Percentiles rank a stretch among this genome's conserved stretches.
Conservation (phyloP, 2,888 invertebrate genomes). For the Tetragonisca angustula region DNA sequence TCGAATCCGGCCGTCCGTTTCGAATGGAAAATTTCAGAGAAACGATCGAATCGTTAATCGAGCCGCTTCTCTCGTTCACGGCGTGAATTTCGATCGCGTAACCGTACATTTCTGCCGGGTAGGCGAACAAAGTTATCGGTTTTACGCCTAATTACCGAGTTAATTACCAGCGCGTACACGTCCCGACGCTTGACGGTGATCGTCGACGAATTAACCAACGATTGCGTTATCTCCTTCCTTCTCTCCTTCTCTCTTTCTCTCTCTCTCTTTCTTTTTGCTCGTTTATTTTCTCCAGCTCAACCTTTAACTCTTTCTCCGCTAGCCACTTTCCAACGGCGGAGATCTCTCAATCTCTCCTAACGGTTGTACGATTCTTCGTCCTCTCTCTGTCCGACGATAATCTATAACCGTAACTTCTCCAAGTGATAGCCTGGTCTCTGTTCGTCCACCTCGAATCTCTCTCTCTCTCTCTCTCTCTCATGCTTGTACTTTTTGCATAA, state of each 20-base stretch:
- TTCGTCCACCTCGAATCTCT: background rate
- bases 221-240: conserved; percentile 59
- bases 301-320: background rate
- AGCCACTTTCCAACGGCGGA: conserved; percentile 50
- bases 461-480: conserved; percentile 6
- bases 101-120: conserved; percentile 14
- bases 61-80: conserved; percentile 17
- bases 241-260: conserved; percentile 5
- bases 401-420: conserved; percentile 66
- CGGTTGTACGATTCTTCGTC: conserved; percentile 62
- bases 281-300: conserved; percentile 9
- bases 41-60: conserved; percentile 52
- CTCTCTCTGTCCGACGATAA: conserved; percentile 60
- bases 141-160: conserved; percentile 70
- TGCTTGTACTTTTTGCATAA: background rate
- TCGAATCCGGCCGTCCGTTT: conserved; percentile 6
- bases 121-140: conserved; percentile 56
- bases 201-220: conserved; percentile 62
- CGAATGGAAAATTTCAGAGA: conserved; percentile 53
- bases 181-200: conserved; percentile 45
- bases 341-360: conserved; percentile 70
- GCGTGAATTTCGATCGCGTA: background rate
- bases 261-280: conserved; percentile 6
- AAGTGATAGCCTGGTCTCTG: conserved; percentile 43
- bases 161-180: conserved; percentile 57